Conservation (phyloP, 2,797 vertebrate species). For the Limnodromus scolopaceus region DNA sequence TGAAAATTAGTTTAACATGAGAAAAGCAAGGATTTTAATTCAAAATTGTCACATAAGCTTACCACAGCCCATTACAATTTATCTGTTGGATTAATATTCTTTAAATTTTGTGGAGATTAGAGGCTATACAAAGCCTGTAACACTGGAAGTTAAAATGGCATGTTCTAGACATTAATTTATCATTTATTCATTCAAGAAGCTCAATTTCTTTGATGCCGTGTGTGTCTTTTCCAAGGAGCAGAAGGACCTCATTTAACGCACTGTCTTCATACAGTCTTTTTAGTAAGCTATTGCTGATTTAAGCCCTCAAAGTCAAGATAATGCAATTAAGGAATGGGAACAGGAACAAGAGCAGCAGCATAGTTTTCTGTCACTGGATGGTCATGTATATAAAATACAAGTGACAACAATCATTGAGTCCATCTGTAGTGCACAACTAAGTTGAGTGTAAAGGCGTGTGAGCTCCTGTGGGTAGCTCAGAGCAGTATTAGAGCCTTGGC, state of each 20-base stretch:
- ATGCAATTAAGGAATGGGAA: not conserved
- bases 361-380: not conserved
- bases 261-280: not conserved
- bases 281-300: not conserved
- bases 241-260: not conserved
- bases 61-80: not conserved
- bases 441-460: not conserved
- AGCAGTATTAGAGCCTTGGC: not conserved
- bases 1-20: constrained; percentile 49
- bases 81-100: not conserved
- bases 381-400: not conserved
- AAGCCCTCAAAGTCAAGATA: not conserved
- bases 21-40: not conserved
- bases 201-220: not conserved
- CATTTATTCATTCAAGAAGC: not conserved
- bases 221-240: not conserved
- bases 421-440: not conserved
- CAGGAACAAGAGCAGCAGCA: not conserved
- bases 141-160: not conserved
- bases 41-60: not conserved
- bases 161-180: not conserved
- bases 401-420: not conserved
- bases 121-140: not conserved
- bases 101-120: not conserved
- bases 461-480: not conserved